A percentile compares a stretch with the other conserved stretches of the same genome.
Evolutionary conservation across 2,888 invertebrate species (phyloP).

Genomic region (Pterobdella sp.): DNA sequence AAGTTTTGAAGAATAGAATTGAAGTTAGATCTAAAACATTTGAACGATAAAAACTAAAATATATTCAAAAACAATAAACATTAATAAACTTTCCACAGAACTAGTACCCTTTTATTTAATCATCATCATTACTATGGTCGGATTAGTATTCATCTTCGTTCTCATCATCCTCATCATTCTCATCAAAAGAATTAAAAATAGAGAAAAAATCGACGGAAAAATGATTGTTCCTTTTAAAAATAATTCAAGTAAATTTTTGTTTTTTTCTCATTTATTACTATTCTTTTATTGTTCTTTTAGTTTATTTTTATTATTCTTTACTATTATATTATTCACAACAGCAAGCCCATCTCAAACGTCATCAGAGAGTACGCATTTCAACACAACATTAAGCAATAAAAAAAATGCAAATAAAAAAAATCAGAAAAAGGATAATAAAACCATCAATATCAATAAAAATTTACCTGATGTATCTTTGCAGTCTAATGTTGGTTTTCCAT

Average conservation of each 20-base stretch:
- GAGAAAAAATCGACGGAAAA: not conserved
- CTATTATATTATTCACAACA: not conserved
- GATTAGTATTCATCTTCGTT: not conserved
- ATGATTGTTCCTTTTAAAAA: not conserved
- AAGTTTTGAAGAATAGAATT: too few species aligned
- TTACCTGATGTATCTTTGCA: too few species aligned
- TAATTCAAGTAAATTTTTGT: not conserved
- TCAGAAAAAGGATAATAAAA: too few species aligned
- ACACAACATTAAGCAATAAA: too few species aligned
- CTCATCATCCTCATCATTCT: conserved; percentile 2
- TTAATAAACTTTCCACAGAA: not conserved
- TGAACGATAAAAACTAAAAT: not conserved
- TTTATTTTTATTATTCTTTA: too few species aligned
- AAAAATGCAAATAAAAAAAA: too few species aligned
- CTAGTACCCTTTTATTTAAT: not conserved
- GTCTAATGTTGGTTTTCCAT: too few species aligned
- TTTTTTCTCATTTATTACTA: not conserved
- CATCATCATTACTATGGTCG: not conserved
- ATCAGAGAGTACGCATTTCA: conserved; percentile 19
- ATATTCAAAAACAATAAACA: too few species aligned
- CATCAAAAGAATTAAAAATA: not conserved
- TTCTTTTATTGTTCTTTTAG: not conserved
- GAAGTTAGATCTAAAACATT: not conserved
- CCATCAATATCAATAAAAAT: too few species aligned
- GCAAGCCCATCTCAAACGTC: conserved; percentile 25